These are phyloP conservation scores for Alviniconcha marisindica DNA, from an alignment of 1,140 invertebrate genomes.

Conservation along the genomic window DNA sequence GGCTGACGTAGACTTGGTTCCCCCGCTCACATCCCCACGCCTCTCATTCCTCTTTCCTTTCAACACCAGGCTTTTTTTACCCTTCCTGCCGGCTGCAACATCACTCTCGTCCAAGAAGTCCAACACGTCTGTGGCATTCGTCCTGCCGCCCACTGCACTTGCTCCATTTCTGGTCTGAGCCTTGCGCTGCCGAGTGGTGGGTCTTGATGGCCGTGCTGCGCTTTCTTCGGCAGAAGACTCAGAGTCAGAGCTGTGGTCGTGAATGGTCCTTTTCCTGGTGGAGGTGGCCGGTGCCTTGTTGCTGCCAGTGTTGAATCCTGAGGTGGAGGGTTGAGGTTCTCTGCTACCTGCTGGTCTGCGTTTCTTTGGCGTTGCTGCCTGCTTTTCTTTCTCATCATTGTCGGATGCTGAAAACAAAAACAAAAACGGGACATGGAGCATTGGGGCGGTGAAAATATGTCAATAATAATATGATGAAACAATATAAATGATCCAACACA, in stretches of 20 bases:
- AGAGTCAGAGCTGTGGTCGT: not conserved
- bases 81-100: not conserved
- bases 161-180: too few relatives aligned
- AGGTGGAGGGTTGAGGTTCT: not conserved
- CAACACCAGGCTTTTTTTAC: too few relatives aligned
- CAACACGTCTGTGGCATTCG: not conserved
- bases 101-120: not conserved
- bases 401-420: slow-evolving; percentile 16
- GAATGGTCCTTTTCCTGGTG: not conserved
- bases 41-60: too few relatives aligned
- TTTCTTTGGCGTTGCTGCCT: not conserved
- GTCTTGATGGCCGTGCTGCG: not conserved
- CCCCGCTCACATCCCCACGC: too few relatives aligned
- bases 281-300: not conserved
- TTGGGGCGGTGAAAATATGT: too few relatives aligned
- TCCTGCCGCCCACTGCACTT: not conserved
- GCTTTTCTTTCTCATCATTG: not conserved
- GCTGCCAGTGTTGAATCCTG: not conserved
- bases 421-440: too few relatives aligned
- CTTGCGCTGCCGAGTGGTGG: not conserved
- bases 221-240: too few relatives aligned
- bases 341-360: not conserved
- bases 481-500: too few relatives aligned
- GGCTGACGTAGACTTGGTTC: not conserved
- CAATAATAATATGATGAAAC: too few relatives aligned